Percentiles rank a stretch among this genome's conserved stretches.
Evolutionary conservation across 2,797 vertebrate species (phyloP).

Genomic region (Hemibagrus guttatus): DNA sequence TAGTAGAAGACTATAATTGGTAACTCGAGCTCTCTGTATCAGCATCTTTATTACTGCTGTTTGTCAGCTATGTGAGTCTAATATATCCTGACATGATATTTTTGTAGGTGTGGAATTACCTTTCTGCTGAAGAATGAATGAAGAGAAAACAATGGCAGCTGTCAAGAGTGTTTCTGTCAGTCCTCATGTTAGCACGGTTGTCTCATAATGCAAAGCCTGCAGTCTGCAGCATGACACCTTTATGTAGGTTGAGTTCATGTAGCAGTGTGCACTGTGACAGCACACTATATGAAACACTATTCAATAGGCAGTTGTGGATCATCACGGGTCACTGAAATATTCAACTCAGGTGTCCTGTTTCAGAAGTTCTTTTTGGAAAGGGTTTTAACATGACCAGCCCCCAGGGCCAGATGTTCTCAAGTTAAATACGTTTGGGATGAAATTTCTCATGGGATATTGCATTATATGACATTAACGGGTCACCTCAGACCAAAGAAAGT

Average conservation of each 20-base stretch:
- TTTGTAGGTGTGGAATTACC: constrained; percentile 40
- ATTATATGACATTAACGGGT: constrained; percentile 15
- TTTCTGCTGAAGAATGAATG: constrained; percentile 34
- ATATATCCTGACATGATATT: constrained; percentile 40
- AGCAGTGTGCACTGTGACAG: not conserved
- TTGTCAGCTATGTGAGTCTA: constrained; percentile 44
- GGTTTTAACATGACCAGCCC: constrained; percentile 1
- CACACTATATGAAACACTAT: constrained; percentile 10
- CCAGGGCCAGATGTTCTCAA: constrained; percentile 12
- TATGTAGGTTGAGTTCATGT: not conserved
- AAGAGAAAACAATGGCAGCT: constrained; percentile 35
- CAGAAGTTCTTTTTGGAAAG: not conserved
- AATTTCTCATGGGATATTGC: not conserved
- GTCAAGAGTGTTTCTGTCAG: constrained; percentile 31
- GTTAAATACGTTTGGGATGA: not conserved
- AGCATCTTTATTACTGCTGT: constrained; percentile 28
- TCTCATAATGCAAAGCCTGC: constrained; percentile 6
- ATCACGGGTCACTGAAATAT: constrained; percentile 5
- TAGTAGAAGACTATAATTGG: constrained; percentile 24
- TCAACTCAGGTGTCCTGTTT: not conserved
- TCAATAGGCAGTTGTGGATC: not conserved
- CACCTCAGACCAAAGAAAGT: constrained; percentile 20
- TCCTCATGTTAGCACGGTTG: not conserved
- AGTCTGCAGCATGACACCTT: constrained; percentile 19
- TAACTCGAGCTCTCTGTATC: constrained; percentile 51